Percentiles rank a stretch among this genome's conserved stretches.
Conservation (phyloP, 53 echinoderm and acorn worm species). For the Henricia sp. region DNA sequence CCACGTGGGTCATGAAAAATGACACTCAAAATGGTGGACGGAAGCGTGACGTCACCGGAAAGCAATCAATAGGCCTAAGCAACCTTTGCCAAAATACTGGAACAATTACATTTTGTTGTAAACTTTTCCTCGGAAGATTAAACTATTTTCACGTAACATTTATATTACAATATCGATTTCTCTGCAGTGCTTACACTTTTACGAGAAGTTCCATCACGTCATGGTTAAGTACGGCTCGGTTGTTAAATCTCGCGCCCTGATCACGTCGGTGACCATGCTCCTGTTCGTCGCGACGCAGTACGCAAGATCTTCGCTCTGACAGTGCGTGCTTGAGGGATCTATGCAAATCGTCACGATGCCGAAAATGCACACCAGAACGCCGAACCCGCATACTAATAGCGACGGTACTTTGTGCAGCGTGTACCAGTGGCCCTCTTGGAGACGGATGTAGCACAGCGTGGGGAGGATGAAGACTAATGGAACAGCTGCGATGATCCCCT, state of each 20-base stretch:
- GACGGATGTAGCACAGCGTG: conserved; percentile 76
- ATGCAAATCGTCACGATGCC: conserved; percentile 86
- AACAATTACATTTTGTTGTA: no score
- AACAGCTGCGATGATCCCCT: conserved; percentile 94
- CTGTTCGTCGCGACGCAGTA: conserved; percentile 64
- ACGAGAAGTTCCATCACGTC: conserved; percentile 28
- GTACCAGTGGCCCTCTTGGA: conserved; percentile 84
- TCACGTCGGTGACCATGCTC: neutral
- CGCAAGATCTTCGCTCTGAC: conserved; percentile 69
- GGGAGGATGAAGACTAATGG: conserved; percentile 93
- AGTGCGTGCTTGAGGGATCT: conserved; percentile 63
- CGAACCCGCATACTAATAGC: conserved; percentile 69
- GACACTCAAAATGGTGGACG: no score
- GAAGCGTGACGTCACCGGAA: no score
- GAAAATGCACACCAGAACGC: conserved; percentile 73
- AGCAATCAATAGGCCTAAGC: no score
- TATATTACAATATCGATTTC: no score
- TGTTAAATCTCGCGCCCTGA: neutral
- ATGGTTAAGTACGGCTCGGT: conserved; percentile 5
- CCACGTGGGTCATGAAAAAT: no score
- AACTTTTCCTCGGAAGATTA: no score
- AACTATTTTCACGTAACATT: no score
- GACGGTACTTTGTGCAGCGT: conserved; percentile 83
- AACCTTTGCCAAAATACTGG: no score
- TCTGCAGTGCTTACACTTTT: neutral